phyloP scores from a whole-genome alignment of 2,797 vertebrate genomes.

The Catharus ustulatus region DNA sequence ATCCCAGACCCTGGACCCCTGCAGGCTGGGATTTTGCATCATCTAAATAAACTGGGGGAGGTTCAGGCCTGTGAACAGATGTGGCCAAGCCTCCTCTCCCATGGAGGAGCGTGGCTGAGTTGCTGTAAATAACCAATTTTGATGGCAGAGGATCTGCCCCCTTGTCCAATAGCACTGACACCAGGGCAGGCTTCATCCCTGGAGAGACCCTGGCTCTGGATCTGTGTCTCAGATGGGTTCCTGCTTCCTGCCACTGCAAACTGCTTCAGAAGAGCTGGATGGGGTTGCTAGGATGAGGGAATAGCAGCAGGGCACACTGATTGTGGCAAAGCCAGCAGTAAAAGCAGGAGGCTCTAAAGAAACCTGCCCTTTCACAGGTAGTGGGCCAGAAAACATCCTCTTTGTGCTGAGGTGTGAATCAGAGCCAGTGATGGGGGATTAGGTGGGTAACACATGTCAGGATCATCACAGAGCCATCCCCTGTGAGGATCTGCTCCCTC shows the following conservation, averaged over 20 bases:
- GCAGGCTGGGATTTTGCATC: background rate
- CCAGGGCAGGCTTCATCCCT: background rate
- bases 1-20: background rate
- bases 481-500: rapidly evolving
- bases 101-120: rapidly evolving
- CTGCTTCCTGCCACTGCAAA: background rate
- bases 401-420: background rate
- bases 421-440: background rate
- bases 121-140: background rate
- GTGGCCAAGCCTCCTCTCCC: background rate
- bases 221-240: background rate
- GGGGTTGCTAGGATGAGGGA: background rate
- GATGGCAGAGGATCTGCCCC: background rate
- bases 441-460: background rate
- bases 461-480: background rate
- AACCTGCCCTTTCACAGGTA: background rate
- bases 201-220: background rate
- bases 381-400: background rate
- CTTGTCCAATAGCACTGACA: rapidly evolving
- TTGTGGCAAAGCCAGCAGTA: background rate
- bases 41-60: background rate
- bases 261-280: background rate
- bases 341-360: background rate
- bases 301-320: background rate
- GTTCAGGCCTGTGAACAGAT: background rate